Base-by-base conservation (phyloP, 2,113 vertebrate genomes). In the Zosterops pallidus region DNA sequence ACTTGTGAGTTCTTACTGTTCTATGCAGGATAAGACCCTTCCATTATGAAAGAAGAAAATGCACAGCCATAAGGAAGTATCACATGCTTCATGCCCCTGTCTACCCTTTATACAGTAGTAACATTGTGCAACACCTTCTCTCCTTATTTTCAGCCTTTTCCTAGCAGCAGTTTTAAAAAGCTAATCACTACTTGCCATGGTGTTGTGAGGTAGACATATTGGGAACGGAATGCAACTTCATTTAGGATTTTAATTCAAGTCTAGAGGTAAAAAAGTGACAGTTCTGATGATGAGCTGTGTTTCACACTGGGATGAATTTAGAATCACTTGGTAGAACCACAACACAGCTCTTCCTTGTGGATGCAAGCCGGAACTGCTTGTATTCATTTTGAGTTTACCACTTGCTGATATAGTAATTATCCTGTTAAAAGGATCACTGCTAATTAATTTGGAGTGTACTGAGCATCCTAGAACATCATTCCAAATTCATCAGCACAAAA, bases 401-500 rank as follows among this genome's bases (percentile, higher is more conserved):
- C 88, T 94, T 92, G 65, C 72, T 93, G 85, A 86, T 95, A 78
- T 3, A 78, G 60, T 95, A 90, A 94, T 94, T 90, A 94, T 78
- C 83, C 49, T 41, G 56, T 94, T 93, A 84, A 89, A 95, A 89
- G 44, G 50, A 90, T 93, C 50, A 55, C 83, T 94, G 83, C 75
- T 97, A 96, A 94, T 96, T 95, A 94, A 86, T 89, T 72, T 93
- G 83, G 74, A 96, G 89, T 59, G 31, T 70, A 89, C 46, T 42
- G 39, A 87, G 68, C 77, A 79, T 92, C 72, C 80, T 94, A 74
- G 83, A 92, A 83, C 65, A 91, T 62, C 5, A 68, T 93, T 92
- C 70, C 70, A 96, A 93, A 89, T 96, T 96, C 67, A 91, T 94
- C 86, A 94, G 92, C 74, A 78, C 78, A 94, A 93, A 95, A 93